Conservation (phyloP, 1,140 invertebrate species). For the Oreohelix idahoensis region DNA sequence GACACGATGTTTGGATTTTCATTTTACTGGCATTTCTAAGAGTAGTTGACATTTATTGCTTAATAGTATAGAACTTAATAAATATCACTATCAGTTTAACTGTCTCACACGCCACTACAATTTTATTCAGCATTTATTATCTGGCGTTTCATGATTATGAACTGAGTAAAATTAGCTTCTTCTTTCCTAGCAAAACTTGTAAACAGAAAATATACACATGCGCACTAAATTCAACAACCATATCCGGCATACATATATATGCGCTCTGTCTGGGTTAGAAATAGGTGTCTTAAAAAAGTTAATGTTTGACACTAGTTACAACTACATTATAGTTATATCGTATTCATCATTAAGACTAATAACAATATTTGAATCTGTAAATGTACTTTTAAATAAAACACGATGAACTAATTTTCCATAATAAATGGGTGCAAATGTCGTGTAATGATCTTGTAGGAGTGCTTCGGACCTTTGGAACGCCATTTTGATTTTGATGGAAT, state of each 20-base stretch:
- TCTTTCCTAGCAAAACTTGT: no score
- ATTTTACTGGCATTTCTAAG: no score
- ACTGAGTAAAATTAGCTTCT: no score
- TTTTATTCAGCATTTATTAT: no score
- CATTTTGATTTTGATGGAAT: slow-evolving; percentile 52
- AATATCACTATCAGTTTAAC: no score
- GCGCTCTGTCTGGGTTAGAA: not conserved
- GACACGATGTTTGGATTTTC: no score
- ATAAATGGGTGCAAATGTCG: not conserved
- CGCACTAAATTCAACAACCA: slow-evolving; percentile 26
- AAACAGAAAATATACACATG: slow-evolving; percentile 34
- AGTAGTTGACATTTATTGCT: no score
- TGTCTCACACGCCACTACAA: no score
- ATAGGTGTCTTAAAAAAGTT: not conserved
- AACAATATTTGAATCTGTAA: not conserved
- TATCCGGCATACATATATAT: slow-evolving; percentile 23
- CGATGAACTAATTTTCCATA: not conserved
- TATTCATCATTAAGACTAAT: not conserved
- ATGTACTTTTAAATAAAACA: not conserved
- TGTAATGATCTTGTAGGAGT: slow-evolving; percentile 8
- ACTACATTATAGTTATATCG: not conserved
- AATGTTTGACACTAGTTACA: not conserved
- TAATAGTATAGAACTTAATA: no score
- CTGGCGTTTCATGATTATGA: no score
- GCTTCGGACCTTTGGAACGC: slow-evolving; percentile 41